Percentiles rank a stretch among this genome's conserved stretches.
phyloP scores from a whole-genome alignment of 2,888 invertebrate genomes.

The Ptilodon capucinus region DNA sequence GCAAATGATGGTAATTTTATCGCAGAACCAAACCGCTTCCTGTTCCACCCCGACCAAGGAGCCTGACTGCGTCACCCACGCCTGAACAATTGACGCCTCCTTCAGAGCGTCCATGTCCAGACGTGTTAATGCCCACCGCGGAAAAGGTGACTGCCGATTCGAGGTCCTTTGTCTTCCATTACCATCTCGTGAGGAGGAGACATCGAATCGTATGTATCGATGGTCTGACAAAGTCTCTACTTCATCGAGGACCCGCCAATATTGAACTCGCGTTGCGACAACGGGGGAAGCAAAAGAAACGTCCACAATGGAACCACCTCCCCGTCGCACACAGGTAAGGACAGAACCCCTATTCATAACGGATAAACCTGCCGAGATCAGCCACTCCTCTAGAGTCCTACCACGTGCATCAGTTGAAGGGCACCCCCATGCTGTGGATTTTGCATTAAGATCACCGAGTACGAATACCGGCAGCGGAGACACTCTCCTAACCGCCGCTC shows the following conservation, averaged over 20 bases:
- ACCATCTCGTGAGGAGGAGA: neutral
- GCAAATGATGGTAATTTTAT: neutral
- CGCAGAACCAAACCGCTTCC: neutral
- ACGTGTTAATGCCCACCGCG: neutral
- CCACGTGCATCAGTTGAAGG: slow-evolving; percentile 13
- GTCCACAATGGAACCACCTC: slow-evolving; percentile 19
- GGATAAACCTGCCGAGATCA: neutral
- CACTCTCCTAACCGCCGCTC: neutral
- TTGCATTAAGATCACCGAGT: slow-evolving; percentile 15
- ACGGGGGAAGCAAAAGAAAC: slow-evolving; percentile 7
- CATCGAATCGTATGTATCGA: neutral
- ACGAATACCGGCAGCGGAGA: slow-evolving; percentile 2
- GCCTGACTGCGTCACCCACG: neutral
- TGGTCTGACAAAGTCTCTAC: neutral
- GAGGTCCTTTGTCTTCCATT: neutral
- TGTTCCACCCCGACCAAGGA: neutral
- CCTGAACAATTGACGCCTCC: neutral
- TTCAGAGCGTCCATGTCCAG: neutral
- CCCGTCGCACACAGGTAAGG: slow-evolving; percentile 20
- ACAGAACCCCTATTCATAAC: slow-evolving; percentile 14
- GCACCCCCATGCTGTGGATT: slow-evolving; percentile 11
- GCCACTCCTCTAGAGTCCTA: slow-evolving; percentile 14
- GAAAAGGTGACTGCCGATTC: neutral
- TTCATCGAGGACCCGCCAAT: neutral
- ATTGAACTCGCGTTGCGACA: neutral